Conservation (phyloP, 2,113 vertebrate genomes). For the Vireo altiloquus region DNA sequence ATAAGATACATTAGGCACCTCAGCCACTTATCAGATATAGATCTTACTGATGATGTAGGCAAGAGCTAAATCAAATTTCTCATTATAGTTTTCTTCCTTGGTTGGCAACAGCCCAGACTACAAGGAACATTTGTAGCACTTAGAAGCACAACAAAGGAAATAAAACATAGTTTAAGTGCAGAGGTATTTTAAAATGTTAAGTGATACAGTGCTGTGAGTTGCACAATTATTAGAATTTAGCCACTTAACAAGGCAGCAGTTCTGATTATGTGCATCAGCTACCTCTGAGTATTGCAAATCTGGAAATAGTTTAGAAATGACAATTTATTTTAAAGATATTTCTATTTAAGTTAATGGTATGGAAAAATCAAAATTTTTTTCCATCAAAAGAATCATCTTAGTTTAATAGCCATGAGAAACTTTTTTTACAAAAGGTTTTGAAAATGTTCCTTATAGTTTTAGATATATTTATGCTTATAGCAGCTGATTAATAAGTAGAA, state of each 20-base stretch:
- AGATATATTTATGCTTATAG: neutral
- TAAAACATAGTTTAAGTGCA: neutral
- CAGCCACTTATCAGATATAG: neutral
- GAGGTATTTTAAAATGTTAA: neutral
- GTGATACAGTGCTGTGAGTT: neutral
- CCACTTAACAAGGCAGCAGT: neutral
- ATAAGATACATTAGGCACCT: neutral
- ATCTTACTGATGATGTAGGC: neutral
- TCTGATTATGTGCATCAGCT: neutral
- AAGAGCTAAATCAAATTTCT: neutral
- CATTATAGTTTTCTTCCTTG: neutral
- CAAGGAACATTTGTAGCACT: neutral
- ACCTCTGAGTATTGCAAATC: neutral
- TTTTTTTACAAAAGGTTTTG: neutral
- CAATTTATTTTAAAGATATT: slow-evolving; percentile 9
- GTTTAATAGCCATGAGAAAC: neutral
- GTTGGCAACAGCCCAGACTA: neutral
- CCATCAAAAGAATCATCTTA: neutral
- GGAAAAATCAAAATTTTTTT: neutral
- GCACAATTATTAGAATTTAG: neutral
- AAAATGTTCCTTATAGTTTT: neutral
- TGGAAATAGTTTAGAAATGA: neutral
- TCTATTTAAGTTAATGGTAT: neutral
- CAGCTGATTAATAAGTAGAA: neutral
- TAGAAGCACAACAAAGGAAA: neutral